These are phyloP conservation scores for Lipophrys pholis DNA, from an alignment of 2,113 vertebrate species.

Conservation along the genomic window DNA sequence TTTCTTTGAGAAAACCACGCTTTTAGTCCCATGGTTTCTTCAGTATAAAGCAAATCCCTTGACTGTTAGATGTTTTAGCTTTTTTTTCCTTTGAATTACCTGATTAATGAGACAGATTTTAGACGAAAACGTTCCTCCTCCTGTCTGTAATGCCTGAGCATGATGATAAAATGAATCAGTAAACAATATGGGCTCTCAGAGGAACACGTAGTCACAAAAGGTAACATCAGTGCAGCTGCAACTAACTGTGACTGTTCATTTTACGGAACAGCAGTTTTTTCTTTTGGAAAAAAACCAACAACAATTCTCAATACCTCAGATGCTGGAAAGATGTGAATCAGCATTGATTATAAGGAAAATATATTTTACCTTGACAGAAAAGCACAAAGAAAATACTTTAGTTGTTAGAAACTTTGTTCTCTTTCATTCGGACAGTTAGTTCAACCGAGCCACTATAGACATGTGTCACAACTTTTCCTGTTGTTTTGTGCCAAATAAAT, in stretches of 20 bases:
- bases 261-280: background rate
- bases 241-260: background rate
- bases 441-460: too few species aligned
- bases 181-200: background rate
- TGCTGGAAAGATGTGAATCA: background rate
- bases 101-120: background rate
- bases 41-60: background rate
- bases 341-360: background rate
- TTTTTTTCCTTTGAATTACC: background rate
- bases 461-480: background rate
- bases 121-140: background rate
- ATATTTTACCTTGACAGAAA: background rate
- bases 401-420: background rate
- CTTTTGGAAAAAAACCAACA: background rate
- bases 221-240: background rate
- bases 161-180: background rate
- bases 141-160: background rate
- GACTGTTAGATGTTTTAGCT: background rate
- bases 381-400: background rate
- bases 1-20: background rate
- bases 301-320: background rate
- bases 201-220: background rate
- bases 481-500: background rate
- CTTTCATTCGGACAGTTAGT: too few species aligned
- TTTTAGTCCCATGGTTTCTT: constrained; percentile 26